phyloP scores from a whole-genome alignment of 1,140 invertebrate species.

The Catajapyx aquilonaris region DNA sequence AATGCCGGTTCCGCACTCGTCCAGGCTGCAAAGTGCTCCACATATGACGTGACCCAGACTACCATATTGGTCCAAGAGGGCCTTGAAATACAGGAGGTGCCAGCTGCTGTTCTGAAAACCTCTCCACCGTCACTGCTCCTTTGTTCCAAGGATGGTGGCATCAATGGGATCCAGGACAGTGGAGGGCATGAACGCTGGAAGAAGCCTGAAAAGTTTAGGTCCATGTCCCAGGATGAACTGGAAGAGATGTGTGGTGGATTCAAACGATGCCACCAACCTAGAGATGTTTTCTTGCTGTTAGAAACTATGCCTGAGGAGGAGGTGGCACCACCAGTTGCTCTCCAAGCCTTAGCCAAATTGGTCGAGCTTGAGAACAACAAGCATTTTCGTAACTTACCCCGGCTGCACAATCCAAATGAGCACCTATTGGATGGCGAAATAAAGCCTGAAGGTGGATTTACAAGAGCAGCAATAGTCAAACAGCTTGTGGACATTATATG shows the following conservation, averaged over 20 bases:
- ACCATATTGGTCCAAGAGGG: constrained; percentile 44
- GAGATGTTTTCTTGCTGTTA: constrained; percentile 18
- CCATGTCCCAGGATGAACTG: constrained; percentile 15
- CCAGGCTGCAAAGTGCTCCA: too few relatives aligned
- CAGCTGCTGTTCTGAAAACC: constrained; percentile 36
- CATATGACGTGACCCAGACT: too few relatives aligned
- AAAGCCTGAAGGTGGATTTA: too few relatives aligned
- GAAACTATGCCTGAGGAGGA: constrained; percentile 24
- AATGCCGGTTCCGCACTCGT: too few relatives aligned
- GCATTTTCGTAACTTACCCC: constrained; percentile 14
- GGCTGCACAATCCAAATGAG: too few relatives aligned
- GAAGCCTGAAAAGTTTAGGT: constrained; percentile 5
- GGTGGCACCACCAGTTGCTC: constrained; percentile 26
- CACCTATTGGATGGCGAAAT: too few relatives aligned
- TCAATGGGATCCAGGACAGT: constrained; percentile 7
- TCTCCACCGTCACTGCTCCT: constrained; percentile 16
- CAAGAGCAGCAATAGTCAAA: too few relatives aligned
- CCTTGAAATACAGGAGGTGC: constrained; percentile 39
- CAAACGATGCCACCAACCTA: constrained; percentile 14
- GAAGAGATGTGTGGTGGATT: constrained; percentile 20
- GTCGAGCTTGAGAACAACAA: constrained; percentile 28
- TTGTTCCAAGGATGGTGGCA: constrained; percentile 9
- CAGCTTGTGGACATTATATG: too few relatives aligned
- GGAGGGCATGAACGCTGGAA: background rate
- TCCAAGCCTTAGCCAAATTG: constrained; percentile 26